phyloP scores from a whole-genome alignment of 2,888 invertebrate genomes.

The Ptychoptera contaminata region DNA sequence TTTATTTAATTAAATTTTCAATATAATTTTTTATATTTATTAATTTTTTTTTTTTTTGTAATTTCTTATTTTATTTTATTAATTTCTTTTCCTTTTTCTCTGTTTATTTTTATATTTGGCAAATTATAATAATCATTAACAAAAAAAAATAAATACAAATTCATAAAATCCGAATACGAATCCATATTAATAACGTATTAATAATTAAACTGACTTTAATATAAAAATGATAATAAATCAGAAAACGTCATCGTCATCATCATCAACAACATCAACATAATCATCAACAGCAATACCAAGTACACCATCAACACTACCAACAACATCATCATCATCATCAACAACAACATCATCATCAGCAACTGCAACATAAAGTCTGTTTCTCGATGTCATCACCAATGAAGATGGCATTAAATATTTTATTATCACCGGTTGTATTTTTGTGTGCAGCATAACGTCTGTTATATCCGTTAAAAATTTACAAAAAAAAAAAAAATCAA shows the following conservation, averaged over 20 bases:
- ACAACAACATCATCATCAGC: too few relatives aligned
- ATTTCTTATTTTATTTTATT: background rate
- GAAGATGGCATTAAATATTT: slow-evolving; percentile 60
- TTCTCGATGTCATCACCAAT: slow-evolving; percentile 39
- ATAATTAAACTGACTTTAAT: too few relatives aligned
- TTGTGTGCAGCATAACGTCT: slow-evolving; percentile 53
- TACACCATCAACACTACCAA: too few relatives aligned
- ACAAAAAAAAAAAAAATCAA: slow-evolving; percentile 5
- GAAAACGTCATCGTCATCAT: too few relatives aligned
- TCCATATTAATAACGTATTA: too few relatives aligned
- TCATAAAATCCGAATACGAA: too few relatives aligned
- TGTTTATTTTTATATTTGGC: slow-evolving; percentile 6
- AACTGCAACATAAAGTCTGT: slow-evolving; percentile 10
- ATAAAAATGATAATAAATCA: too few relatives aligned
- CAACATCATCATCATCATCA: too few relatives aligned
- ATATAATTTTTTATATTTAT: background rate
- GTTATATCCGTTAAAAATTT: too few relatives aligned
- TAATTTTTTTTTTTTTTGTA: slow-evolving; percentile 2
- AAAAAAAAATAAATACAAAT: too few relatives aligned
- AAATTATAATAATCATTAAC: background rate
- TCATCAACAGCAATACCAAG: too few relatives aligned
- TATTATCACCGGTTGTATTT: slow-evolving; percentile 62
- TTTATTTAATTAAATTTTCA: background rate
- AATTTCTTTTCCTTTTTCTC: background rate
- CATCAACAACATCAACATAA: background rate